Evolutionary conservation across 2,797 vertebrate species (phyloP), one percentile per base, ranked within the genome.

Genomic region (Adrianichthys oophorus): DNA sequence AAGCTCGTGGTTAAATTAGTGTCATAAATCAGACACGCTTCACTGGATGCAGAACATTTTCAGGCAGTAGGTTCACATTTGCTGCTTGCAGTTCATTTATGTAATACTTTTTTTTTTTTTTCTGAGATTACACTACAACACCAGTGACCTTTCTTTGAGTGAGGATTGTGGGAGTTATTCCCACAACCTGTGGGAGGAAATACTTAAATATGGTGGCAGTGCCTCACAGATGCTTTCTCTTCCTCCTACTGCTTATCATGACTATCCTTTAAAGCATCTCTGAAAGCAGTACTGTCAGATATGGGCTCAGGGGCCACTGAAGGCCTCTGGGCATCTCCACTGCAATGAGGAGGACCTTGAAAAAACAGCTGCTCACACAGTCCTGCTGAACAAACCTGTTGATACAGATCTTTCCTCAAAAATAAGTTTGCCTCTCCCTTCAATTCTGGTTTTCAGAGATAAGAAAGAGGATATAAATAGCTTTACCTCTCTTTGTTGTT

Each of bases 231-330:
- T 65, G 52, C 57, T 56, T 64, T 68, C 61, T 48, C 70, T 66
- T 13, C 49, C 59, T 65, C 68, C 44, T 41, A 21, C 71, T 78
- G 64, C 62, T 76, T 68, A 70, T 80, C 64, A 62, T 49, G 59
- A 65, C 72, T 65, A 65, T 56, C 65, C 68, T 74, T 72, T 62
- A 55, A 3, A 65, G 53, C 59, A 67, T 71, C 65, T 74, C 41
- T 70, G 70, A 76, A 74, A 84, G 63, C 67, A 63, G 50, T 21
- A 18, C 74, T 74, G 77, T 80, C 70, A 79, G 75, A 85, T 81
- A 70, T 18, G 48, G 66, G 62, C 65, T 81, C 64, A 49, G 68
- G 68, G 84, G 80, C 84, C 78, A 74, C 13, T 40, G 24, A 43
- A 67, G 41, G 62, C 72, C 74, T 68, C 53, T 1, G 76, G 79